phyloP scores from a whole-genome alignment of 2,113 vertebrate genomes.

The Channa argus region DNA sequence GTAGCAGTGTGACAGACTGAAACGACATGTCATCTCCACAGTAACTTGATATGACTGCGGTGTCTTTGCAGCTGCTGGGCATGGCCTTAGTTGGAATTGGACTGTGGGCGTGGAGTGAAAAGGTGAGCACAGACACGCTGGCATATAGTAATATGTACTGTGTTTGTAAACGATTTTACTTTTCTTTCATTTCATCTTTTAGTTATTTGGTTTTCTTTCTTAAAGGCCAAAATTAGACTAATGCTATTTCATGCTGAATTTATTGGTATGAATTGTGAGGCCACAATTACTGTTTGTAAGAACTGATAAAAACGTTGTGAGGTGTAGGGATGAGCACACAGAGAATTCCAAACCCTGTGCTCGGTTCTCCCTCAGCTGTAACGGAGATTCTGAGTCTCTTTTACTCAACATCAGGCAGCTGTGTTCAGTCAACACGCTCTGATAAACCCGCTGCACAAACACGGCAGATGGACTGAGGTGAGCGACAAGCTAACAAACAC shows the following conservation, averaged over 20 bases:
- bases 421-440: background rate
- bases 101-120: constrained; percentile 98
- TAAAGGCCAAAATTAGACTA: too few species aligned
- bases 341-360: too few species aligned
- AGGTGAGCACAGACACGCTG: constrained; percentile 79
- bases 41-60: constrained; percentile 19
- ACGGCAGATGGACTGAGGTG: background rate
- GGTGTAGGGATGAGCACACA: too few species aligned
- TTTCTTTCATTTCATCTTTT: too few species aligned
- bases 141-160: too few species aligned
- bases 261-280: background rate
- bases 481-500: background rate
- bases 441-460: background rate
- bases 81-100: constrained; percentile 95
- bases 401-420: background rate
- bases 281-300: too few species aligned
- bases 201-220: too few species aligned
- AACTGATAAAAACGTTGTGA: too few species aligned
- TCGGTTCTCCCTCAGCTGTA: too few species aligned
- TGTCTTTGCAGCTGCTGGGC: constrained; percentile 90
- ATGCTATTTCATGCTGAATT: background rate
- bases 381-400: too few species aligned
- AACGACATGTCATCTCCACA: background rate
- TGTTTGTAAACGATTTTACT: background rate
- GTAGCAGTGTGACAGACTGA: background rate